phyloP scores from a whole-genome alignment of 2,797 vertebrate genomes.

The Furcifer pardalis region DNA sequence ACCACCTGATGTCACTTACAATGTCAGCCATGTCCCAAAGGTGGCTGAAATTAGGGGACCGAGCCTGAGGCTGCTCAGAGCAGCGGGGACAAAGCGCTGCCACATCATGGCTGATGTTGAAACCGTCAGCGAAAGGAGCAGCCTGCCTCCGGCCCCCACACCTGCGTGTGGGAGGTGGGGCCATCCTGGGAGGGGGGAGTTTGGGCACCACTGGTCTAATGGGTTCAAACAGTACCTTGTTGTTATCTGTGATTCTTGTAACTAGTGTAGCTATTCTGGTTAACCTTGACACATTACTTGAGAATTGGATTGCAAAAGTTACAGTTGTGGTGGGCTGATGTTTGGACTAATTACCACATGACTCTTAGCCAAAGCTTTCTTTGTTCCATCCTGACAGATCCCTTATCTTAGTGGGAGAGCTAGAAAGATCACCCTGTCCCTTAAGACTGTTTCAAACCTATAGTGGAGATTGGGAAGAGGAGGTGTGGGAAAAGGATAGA shows the following conservation, averaged over 20 bases:
- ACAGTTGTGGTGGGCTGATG: not conserved
- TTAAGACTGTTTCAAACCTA: not conserved
- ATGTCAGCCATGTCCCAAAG: too few relatives aligned
- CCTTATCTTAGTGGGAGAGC: not conserved
- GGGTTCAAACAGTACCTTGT: not conserved
- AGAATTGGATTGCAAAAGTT: constrained; percentile 15
- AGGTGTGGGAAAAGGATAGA: not conserved
- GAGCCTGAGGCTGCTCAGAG: too few relatives aligned
- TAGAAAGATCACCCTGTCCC: not conserved
- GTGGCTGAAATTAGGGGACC: too few relatives aligned
- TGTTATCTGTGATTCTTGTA: not conserved
- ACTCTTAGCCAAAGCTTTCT: constrained; percentile 1
- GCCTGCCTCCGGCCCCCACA: too few relatives aligned
- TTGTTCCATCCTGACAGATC: not conserved
- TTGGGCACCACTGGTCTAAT: too few relatives aligned
- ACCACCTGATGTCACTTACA: too few relatives aligned
- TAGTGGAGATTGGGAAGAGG: not conserved
- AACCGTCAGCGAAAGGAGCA: too few relatives aligned
- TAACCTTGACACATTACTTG: not conserved
- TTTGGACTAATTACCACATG: not conserved
- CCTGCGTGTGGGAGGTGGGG: too few relatives aligned
- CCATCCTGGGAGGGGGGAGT: too few relatives aligned
- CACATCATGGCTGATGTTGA: too few relatives aligned
- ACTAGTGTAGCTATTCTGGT: constrained; percentile 14
- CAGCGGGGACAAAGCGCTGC: too few relatives aligned